These are phyloP conservation scores for Hippocampus comes DNA, from an alignment of 2,113 vertebrate species.

Conservation along the genomic window DNA sequence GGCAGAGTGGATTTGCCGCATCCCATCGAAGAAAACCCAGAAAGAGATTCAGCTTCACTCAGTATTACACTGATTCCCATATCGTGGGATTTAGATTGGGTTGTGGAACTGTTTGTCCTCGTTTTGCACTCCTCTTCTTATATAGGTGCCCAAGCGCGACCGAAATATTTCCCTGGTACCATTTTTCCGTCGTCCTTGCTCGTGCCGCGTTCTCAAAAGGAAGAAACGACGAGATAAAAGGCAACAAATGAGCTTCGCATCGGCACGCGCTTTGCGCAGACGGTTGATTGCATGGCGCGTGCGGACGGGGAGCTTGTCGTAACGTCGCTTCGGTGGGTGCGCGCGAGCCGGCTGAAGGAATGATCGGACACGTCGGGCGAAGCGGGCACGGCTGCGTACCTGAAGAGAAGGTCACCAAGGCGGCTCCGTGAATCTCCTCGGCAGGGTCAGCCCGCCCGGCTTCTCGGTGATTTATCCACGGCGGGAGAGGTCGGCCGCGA, in stretches of 20 bases:
- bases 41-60: neutral
- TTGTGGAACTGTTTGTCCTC: too few species aligned
- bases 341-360: constrained; percentile 18
- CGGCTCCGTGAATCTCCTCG: constrained; percentile 68
- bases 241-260: neutral
- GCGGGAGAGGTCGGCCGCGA: constrained; percentile 39
- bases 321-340: neutral
- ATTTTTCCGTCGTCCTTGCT: too few species aligned
- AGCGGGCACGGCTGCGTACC: constrained; percentile 54
- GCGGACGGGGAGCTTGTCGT: neutral
- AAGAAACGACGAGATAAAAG: too few species aligned
- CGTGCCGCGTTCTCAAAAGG: too few species aligned
- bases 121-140: too few species aligned
- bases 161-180: too few species aligned
- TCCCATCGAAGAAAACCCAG: constrained; percentile 8
- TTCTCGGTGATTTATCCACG: constrained; percentile 64
- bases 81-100: neutral
- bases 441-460: constrained; percentile 48
- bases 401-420: constrained; percentile 66
- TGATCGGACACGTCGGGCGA: constrained; percentile 31
- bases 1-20: neutral
- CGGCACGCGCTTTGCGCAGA: neutral
- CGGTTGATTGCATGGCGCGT: neutral
- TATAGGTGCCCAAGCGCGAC: too few species aligned
- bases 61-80: neutral